Percentiles rank a stretch among this genome's conserved stretches.
phyloP scores from a whole-genome alignment of 2,113 vertebrate genomes.

The Ochotona curzoniae region DNA sequence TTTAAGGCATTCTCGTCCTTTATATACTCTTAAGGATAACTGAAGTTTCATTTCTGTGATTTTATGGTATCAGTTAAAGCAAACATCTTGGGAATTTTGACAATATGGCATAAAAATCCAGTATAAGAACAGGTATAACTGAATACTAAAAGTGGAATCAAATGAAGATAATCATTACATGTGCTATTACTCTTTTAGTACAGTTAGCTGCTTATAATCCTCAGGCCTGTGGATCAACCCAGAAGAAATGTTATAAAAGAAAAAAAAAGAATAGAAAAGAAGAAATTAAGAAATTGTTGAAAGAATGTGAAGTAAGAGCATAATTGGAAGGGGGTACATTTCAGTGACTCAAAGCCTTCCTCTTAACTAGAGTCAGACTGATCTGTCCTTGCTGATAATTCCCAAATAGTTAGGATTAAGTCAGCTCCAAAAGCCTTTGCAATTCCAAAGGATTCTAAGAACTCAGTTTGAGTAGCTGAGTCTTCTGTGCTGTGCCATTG shows the following conservation, averaged over 20 bases:
- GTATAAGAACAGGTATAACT: neutral
- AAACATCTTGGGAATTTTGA: constrained; percentile 1
- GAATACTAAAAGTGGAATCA: neutral
- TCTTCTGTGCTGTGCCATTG: neutral
- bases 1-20: constrained; percentile 56
- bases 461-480: neutral
- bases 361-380: no score
- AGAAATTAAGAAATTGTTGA: neutral
- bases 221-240: neutral
- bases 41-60: constrained; percentile 47
- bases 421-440: constrained; percentile 8
- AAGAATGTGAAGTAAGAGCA: neutral
- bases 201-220: constrained; percentile 19
- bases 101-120: constrained; percentile 13
- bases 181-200: no score
- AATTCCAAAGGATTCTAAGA: neutral
- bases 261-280: neutral
- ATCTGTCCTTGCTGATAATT: no score
- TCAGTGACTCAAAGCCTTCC: neutral
- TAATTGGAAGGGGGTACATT: neutral
- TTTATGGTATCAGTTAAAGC: constrained; percentile 2
- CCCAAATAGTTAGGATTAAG: constrained; percentile 39
- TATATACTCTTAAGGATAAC: constrained; percentile 34
- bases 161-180: neutral
- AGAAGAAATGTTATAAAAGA: neutral